Evolutionary conservation across 2,113 vertebrate genomes (phyloP).

Genomic region (Struthidea cinerea): DNA sequence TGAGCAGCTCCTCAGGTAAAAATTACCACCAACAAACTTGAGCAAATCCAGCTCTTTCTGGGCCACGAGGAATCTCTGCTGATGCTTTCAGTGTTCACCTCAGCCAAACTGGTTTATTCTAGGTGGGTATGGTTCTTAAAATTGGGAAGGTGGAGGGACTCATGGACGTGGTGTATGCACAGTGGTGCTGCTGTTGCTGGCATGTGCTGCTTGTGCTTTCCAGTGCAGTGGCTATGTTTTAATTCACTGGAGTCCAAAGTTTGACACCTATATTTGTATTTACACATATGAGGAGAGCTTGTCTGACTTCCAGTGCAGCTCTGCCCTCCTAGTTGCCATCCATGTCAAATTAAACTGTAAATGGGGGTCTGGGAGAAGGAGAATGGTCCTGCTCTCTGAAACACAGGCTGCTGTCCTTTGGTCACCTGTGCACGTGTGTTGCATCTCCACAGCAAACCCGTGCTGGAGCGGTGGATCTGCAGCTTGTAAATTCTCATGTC

Average conservation of each 20-base stretch:
- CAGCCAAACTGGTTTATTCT: rapidly evolving
- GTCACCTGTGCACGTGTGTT: rapidly evolving
- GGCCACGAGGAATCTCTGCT: background rate
- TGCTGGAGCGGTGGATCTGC: background rate
- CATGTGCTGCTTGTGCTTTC: background rate
- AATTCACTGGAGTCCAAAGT: background rate
- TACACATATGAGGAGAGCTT: background rate
- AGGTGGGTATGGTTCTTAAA: background rate
- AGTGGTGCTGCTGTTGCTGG: background rate
- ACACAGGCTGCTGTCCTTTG: background rate
- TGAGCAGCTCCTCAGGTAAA: background rate
- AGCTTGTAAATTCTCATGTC: background rate
- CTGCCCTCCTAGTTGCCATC: background rate
- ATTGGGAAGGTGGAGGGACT: background rate
- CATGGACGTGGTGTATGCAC: rapidly evolving
- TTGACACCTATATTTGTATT: background rate
- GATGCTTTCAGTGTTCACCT: background rate
- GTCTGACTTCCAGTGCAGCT: background rate
- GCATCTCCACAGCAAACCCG: background rate
- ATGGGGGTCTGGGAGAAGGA: background rate
- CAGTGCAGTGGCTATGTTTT: background rate
- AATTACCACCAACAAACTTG: background rate
- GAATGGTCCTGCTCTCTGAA: background rate
- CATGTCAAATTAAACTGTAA: background rate
- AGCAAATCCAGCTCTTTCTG: background rate